Conservation (phyloP, 1,140 invertebrate species). For the Euschistus heros region DNA sequence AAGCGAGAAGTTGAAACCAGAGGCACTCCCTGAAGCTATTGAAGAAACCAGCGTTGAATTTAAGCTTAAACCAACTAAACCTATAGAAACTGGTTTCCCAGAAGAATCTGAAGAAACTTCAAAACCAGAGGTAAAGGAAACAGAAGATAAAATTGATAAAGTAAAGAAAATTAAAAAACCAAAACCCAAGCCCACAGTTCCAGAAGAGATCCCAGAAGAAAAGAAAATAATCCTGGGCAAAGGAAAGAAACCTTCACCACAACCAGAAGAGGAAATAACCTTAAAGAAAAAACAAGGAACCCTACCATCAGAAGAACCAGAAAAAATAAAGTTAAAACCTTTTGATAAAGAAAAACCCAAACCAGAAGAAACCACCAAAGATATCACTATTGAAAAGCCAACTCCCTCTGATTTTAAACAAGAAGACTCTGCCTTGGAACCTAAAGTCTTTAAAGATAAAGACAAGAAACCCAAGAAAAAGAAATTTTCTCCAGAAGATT, state of each 20-base stretch:
- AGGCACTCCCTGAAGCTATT: slow-evolving; percentile 25
- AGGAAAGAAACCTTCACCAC: slow-evolving; percentile 21
- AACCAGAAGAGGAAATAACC: slow-evolving; percentile 25
- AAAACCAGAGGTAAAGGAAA: slow-evolving; percentile 29
- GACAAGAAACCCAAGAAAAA: slow-evolving; percentile 28
- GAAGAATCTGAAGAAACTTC: slow-evolving; percentile 26
- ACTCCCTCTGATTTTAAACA: slow-evolving; percentile 18
- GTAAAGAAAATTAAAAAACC: slow-evolving; percentile 20
- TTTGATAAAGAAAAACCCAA: slow-evolving; percentile 29
- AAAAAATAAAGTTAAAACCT: slow-evolving; percentile 22
- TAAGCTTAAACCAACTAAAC: slow-evolving; percentile 16
- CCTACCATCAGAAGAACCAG: slow-evolving; percentile 13
- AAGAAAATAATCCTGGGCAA: slow-evolving; percentile 28
- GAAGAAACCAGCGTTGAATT: slow-evolving; percentile 25
- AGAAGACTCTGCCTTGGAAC: slow-evolving; percentile 20
- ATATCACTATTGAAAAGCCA: slow-evolving; percentile 22
- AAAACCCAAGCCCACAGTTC: slow-evolving; percentile 17
- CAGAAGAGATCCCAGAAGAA: slow-evolving; percentile 23
- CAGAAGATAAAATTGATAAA: slow-evolving; percentile 31
- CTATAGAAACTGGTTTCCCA: slow-evolving; percentile 10
- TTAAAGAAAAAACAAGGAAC: slow-evolving; percentile 25
- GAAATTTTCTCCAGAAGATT: slow-evolving; percentile 18
- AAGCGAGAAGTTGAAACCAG: slow-evolving; percentile 18
- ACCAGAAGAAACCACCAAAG: slow-evolving; percentile 30
- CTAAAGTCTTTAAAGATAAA: slow-evolving; percentile 21